These are phyloP conservation scores for Cettia cetti DNA, from an alignment of 2,113 vertebrate species.

Conservation along the genomic window DNA sequence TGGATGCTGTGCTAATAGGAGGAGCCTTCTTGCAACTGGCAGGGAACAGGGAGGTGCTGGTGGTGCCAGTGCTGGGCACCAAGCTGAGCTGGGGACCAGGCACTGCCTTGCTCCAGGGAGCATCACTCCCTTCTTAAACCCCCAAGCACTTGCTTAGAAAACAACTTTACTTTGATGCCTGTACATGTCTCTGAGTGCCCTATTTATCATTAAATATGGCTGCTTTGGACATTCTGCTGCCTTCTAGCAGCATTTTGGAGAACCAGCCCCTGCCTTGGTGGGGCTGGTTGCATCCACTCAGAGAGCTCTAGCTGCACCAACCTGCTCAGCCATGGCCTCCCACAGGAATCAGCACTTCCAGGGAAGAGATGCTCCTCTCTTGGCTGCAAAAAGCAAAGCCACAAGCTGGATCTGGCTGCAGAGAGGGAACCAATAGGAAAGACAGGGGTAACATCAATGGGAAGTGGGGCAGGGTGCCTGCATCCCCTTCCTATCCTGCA, in stretches of 20 bases:
- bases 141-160: background rate
- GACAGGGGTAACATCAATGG: background rate
- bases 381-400: background rate
- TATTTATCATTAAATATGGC: background rate
- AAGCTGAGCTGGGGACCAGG: background rate
- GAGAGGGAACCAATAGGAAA: background rate
- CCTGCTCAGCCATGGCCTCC: background rate
- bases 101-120: background rate
- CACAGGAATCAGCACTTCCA: background rate
- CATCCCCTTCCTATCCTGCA: background rate
- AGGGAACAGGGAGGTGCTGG: background rate
- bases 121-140: background rate
- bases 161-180: background rate
- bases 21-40: background rate
- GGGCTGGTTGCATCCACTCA: background rate
- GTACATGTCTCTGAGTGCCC: rapidly evolving
- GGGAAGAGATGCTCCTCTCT: background rate
- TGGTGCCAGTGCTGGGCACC: background rate
- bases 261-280: background rate
- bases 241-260: background rate
- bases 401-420: background rate
- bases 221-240: background rate
- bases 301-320: background rate
- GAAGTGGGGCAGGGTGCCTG: background rate
- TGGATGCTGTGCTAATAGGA: background rate